Base-by-base conservation (phyloP, 2,797 vertebrate species). In the Menidia menidia region DNA sequence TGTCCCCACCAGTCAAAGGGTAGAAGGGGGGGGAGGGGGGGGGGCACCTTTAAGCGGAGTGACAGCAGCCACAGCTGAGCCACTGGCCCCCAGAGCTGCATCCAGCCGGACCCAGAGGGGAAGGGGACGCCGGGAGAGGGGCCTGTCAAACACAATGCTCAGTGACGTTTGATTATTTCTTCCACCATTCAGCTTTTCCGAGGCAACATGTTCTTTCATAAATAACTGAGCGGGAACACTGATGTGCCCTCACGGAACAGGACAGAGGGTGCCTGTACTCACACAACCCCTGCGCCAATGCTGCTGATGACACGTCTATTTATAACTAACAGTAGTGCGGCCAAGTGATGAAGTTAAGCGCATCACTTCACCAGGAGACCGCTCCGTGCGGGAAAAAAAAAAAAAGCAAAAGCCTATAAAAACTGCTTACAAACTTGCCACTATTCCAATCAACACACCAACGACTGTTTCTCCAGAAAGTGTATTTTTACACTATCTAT, bases 401-500 rank as follows among this genome's bases (percentile, higher is more conserved):
- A 25, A 89, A 83, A 66, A 59, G 81, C 74, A 64, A 74, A 76
- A 85, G 81, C 77, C 86, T 87, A 88, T 83, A 11, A 84, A 92
- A 92, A 82, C 72, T 58, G 79, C 87, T 82, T 83, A 91, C 89
- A 90, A 88, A 88, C 88, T 89, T 69, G 41, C 88, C 58, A 76
- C 86, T 90, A 80, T 90, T 87, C 75, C 81, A 78, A 92, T 88
- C 88, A 90, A 92, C 91, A 91, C 89, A 92, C 87, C 88, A 81
- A 75, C 75, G 91, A 86, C 89, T 91, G 93, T 90, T 89, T 90
- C 84, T 71, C 83, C 66, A 60, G 70, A 77, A 75, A 78, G 78
- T 86, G 84, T 92, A 93, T 93, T 93, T 93, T 89, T 92, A 86
- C 82, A 88, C 75, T 64, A 78, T 90, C 88, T 92, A 92, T 91